Base-by-base conservation (phyloP, 2,888 invertebrate species). In the Brenthis daphne region DNA sequence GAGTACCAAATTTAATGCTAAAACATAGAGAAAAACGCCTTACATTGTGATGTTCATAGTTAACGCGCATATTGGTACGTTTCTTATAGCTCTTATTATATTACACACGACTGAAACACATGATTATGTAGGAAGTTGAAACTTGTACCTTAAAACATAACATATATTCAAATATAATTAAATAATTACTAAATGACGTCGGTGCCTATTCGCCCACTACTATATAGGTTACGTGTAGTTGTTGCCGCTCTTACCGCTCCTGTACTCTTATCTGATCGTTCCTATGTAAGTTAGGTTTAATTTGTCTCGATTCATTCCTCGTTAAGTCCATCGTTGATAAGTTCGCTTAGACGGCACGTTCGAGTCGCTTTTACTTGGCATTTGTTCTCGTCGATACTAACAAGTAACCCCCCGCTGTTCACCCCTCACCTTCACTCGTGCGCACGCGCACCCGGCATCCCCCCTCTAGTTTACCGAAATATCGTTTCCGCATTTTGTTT, bases 31-130 rank as follows among this genome's bases (percentile, higher is more conserved):
- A 70, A 73, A 83, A 79, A 83, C 83, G 85, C 87, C 88, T 90
- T 87, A 87, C 89, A 88, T 83, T 90, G 89, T 90, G 89, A 90
- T 90, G 87, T 87, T 89, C 85, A 90, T 90, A 91, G 87, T 79
- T 89, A 85, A 85, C 85, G 82, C 86, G 85, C 85, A 86, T 84
- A 83, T 85, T 82, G 87, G 85, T 88, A 90, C 90, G 87, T 86
- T 88, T 43, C 83, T 87, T 82, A 84, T 88, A 90, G 88, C 85
- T 87, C 85, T 89, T 89, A 84, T 84, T 82, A 84, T 82, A 85
- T 83, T 83, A 76, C 75, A 77, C 85, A 83, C 85, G 88, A 90
- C 88, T 90, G 90, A 90, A 72, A 79, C 81, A 78, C 81, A 83
- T 82, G 86, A 85, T 85, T 86, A 83, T 81, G 83, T 90, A 87